Evolutionary conservation across 2,797 vertebrate species (phyloP), one percentile per base, ranked within the genome.

Genomic region (Betta splendens): DNA sequence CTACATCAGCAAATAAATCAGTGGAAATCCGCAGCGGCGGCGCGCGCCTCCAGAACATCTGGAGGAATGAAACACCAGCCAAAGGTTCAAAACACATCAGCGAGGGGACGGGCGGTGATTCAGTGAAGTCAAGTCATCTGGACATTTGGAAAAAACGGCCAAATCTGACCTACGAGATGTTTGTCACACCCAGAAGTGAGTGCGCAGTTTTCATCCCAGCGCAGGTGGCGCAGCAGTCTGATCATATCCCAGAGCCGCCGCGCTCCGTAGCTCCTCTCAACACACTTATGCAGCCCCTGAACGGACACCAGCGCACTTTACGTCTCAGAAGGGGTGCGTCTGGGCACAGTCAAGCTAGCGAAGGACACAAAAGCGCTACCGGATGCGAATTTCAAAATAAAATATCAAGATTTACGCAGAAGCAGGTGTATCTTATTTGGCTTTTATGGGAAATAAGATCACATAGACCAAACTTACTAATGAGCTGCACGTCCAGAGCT

Each of bases 111-210:
- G 42, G 32, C 11, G 40, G 25, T 20, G 17, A 10, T 7, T 1
- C n/a, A 20, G 13, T 25, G 39, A 69, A 81, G 56, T 80, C 65
- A 77, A 75, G 58, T 67, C 59, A 60, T 63, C 69, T 56, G 59
- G 50, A 62, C 43, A 5, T 44, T 43, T 55, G 33, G 56, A 3
- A 28, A 25, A 48, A 16, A 44, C 13, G 22, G 21, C 64, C 50
- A 58, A 58, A 69, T 56, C 36, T 72, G 71, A 48, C 54, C 51
- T 68, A 55, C 51, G 8, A 71, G 60, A 76, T 67, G 72, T 65
- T 73, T 80, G 82, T 81, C 85, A 87, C 87, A 81, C 87, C 86
- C 90, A 77, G 31, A 77, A 61, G 58, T 68, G 64, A 62, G 61
- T 39, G 69, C 72, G 68, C 72, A 68, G 66, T 53, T 65, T 70